Conservation (phyloP, 2,113 vertebrate genomes). For the Phylloscopus trochiloides region DNA sequence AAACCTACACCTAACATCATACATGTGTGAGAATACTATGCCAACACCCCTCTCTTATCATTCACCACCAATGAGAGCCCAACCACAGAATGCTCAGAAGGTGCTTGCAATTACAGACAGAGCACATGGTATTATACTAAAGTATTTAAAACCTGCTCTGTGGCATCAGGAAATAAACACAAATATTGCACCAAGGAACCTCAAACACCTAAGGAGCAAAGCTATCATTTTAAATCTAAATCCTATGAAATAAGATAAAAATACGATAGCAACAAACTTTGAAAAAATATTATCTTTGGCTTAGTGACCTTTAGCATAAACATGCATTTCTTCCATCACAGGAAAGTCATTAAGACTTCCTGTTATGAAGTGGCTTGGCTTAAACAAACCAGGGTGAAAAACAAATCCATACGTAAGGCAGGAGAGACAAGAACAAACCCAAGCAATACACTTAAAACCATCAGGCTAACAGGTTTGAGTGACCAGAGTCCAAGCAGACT, state of each 20-base stretch:
- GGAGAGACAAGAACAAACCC: neutral
- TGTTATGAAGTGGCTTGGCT: neutral
- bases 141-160: neutral
- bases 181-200: neutral
- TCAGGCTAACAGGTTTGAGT: neutral
- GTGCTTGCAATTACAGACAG: neutral
- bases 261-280: neutral
- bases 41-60: neutral
- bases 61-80: neutral
- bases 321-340: neutral
- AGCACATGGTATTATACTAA: neutral
- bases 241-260: neutral
- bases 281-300: neutral
- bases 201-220: neutral
- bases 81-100: neutral
- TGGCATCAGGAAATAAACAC: neutral
- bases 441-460: neutral
- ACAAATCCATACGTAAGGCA: neutral
- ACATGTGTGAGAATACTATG: fast-evolving
- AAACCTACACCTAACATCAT: neutral
- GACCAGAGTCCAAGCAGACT: neutral
- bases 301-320: neutral
- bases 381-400: neutral
- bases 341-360: neutral
- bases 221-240: neutral